Base-by-base conservation (phyloP, 2,113 vertebrate genomes). In the Lampris incognitus region DNA sequence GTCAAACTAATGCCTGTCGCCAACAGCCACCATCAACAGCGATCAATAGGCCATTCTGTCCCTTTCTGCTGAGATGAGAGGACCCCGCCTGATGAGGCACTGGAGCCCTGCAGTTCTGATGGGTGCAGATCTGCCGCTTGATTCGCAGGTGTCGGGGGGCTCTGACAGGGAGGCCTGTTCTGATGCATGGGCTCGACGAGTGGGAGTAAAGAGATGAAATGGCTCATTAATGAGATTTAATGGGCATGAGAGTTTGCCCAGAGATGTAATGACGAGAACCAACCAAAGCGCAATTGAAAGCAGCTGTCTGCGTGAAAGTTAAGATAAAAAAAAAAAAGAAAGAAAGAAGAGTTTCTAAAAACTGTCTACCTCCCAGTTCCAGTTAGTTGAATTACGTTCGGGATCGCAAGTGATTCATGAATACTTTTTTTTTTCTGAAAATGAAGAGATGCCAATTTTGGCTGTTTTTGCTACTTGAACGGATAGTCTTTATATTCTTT, bases 1-100 rank as follows among this genome's bases (percentile, higher is more conserved):
- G 24, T 61, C 69, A 59, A 84, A 58, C 73, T 72, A 46, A 1
- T 11, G 74, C 80, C 38, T n/a, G 51, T 44, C 24, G 24, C 24
- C 37, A 59, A 7, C 3, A 6, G 51, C 69, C 11, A 6, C 81
- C 84, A 82, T 72, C 73, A 69, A 40, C 36, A 1, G 42, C 11
- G 69, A 89, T 90, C 86, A 88, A 80, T 72, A 74, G 63, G 62
- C 49, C 61, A 11, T 57, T 74, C 69, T 66, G 70, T 81, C 65
- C 61, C 83, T 87, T 85, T 87, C 72, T 82, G 24, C 69, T 72
- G 38, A 3, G 67, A 73, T 56, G 61, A 69, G 68, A 72, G 85
- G 69, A 76, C 70, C 8, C 64, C 86, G 77, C 89, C 81, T 85
- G 84, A 87, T 41, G 73, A 66, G 1, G 4, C 37, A 4, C 76